Evolutionary conservation across 2,797 vertebrate genomes (phyloP), one percentile per base, ranked within the genome.

Genomic region (Pogonophryne albipinna): DNA sequence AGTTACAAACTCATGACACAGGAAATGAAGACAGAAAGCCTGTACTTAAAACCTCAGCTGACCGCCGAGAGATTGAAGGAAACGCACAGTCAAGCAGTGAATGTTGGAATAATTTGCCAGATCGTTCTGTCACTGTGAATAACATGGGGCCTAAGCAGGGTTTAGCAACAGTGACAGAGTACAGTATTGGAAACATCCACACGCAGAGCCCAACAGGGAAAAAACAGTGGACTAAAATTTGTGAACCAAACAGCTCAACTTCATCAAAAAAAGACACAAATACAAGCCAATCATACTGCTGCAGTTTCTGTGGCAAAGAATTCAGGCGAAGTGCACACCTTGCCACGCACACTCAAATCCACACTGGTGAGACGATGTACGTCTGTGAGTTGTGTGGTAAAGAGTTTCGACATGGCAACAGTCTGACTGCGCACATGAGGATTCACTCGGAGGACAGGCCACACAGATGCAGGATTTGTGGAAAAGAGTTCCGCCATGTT

Each of bases 391-490:
- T 80, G 34, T 80, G 72, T 12, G 61, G 78, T 2, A 80, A 75
- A 66, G 61, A 61, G 56, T 71, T 80, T 49, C 17, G 66, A 45
- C 66, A 74, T 6, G n/a, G 78, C 50, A 71, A 76, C n/a, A 76
- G 72, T 10, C 49, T 75, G 66, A 47, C 23, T 1, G 66, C 56
- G 42, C 78, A 75, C 62, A 80, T 76, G 78, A 76, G 58, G 62
- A 76, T 76, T 51, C 73, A 72, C 68, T 51, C 23, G 8, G n/a
- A 66, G 12, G 78, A 71, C 38, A 75, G 71, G 62, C 66, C 67
- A 0, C 62, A 75, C 51, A 2, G 9, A 4, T 74, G 78, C 60
- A 69, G 41, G 42, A 53, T 46, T n/a, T 80, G 72, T 50, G 62
- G 67, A 2, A 75, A 80, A 52, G 56, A 51, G 11, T 71, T 80